A percentile compares a stretch with the other conserved stretches of the same genome.
Evolutionary conservation across 2,113 vertebrate species (phyloP).

Genomic region (Thermophis baileyi): DNA sequence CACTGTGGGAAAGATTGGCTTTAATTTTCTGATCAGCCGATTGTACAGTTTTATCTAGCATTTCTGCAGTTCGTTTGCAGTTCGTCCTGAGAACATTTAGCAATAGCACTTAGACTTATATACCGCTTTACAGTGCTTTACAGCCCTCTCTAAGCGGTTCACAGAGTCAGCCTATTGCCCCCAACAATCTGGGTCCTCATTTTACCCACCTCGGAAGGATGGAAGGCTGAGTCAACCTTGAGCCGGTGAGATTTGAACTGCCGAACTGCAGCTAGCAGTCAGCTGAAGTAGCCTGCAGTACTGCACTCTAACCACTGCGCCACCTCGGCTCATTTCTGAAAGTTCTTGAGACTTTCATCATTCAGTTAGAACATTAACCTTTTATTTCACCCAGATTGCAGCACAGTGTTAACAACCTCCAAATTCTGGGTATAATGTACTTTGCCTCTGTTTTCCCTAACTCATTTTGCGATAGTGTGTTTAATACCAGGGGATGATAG

Average conservation of each 20-base stretch:
- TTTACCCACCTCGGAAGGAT: too few relatives aligned
- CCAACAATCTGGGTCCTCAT: too few relatives aligned
- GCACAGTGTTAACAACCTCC: background rate
- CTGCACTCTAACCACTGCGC: too few relatives aligned
- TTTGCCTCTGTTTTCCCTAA: background rate
- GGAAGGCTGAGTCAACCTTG: too few relatives aligned
- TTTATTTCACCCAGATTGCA: background rate
- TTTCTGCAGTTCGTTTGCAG: background rate
- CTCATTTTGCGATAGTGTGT: background rate
- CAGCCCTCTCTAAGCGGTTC: too few relatives aligned
- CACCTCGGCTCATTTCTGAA: too few relatives aligned
- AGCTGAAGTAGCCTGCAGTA: too few relatives aligned
- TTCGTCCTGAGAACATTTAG: background rate
- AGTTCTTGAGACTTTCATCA: background rate
- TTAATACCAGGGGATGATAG: background rate
- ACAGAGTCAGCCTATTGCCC: too few relatives aligned
- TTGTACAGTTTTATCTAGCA: background rate
- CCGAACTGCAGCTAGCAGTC: too few relatives aligned
- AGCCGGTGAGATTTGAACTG: too few relatives aligned
- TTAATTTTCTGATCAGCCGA: background rate
- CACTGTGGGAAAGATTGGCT: background rate
- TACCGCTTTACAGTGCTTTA: too few relatives aligned
- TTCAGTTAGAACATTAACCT: background rate
- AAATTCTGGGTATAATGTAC: background rate
- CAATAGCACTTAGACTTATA: too few relatives aligned